A percentile compares a stretch with the other conserved stretches of the same genome.
Conservation (phyloP, 2,797 vertebrate species). For the Muraenolepis orangiensis region DNA sequence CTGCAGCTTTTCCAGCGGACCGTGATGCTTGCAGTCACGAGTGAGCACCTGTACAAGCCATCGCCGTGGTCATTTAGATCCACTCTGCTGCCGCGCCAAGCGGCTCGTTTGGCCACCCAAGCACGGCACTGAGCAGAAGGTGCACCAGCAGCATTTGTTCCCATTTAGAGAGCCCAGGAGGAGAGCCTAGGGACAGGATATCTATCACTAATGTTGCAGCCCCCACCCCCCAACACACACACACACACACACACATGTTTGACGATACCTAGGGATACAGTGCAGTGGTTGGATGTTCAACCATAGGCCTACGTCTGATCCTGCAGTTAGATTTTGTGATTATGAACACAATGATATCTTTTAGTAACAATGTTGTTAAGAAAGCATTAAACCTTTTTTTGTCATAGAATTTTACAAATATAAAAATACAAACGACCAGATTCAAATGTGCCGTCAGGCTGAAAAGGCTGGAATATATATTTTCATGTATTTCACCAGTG, state of each 20-base stretch:
- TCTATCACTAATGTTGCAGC: constrained; percentile 10
- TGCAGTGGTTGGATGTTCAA: too few relatives aligned
- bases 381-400: too few relatives aligned
- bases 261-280: too few relatives aligned
- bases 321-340: too few relatives aligned
- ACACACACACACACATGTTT: neutral
- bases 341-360: too few relatives aligned
- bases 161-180: constrained; percentile 33
- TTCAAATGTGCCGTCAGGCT: neutral
- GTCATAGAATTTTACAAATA: neutral
- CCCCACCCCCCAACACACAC: constrained; percentile 8
- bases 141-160: constrained; percentile 43
- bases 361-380: too few relatives aligned
- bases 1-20: constrained; percentile 46
- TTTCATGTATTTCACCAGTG: neutral
- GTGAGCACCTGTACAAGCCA: constrained; percentile 34
- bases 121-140: constrained; percentile 37
- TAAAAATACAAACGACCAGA: neutral
- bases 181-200: constrained; percentile 16
- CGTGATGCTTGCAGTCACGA: constrained; percentile 40
- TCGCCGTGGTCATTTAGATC: constrained; percentile 29
- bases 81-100: constrained; percentile 28
- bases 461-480: neutral
- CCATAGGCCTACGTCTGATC: too few relatives aligned
- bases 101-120: constrained; percentile 47